These are phyloP conservation scores for Grus americana DNA, from an alignment of 2,113 vertebrate species.

Conservation along the genomic window DNA sequence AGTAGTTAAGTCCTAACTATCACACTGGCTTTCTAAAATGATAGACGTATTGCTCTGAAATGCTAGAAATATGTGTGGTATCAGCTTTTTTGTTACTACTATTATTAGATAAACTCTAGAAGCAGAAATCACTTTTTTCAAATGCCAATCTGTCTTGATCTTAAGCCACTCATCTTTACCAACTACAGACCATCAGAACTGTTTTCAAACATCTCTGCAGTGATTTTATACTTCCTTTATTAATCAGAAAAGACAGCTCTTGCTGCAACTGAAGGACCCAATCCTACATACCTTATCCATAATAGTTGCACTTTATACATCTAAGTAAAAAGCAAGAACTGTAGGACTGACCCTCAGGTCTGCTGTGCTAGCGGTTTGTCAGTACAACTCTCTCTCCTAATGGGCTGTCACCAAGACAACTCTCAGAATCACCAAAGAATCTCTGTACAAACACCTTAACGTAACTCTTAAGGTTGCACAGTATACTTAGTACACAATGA, in stretches of 20 bases:
- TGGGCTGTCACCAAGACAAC: conserved; percentile 34
- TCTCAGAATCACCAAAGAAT: background rate
- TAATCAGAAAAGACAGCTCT: background rate
- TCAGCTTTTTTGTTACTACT: background rate
- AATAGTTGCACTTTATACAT: background rate
- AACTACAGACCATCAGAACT: background rate
- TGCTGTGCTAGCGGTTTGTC: background rate
- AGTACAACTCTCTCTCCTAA: background rate
- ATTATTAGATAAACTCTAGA: background rate
- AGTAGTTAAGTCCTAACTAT: background rate
- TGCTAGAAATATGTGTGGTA: background rate
- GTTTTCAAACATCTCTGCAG: background rate
- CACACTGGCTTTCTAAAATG: background rate
- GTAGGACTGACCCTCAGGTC: background rate
- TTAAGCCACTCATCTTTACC: background rate
- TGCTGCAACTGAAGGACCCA: background rate
- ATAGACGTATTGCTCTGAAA: background rate
- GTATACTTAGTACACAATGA: background rate
- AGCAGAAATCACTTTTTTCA: background rate
- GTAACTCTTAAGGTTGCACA: background rate
- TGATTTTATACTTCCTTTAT: background rate
- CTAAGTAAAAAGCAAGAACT: background rate
- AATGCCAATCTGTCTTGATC: background rate
- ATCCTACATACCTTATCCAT: background rate
- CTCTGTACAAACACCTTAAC: background rate